phyloP scores from a whole-genome alignment of 1,140 invertebrate genomes.

The Macrosteles quadrilineatus region DNA sequence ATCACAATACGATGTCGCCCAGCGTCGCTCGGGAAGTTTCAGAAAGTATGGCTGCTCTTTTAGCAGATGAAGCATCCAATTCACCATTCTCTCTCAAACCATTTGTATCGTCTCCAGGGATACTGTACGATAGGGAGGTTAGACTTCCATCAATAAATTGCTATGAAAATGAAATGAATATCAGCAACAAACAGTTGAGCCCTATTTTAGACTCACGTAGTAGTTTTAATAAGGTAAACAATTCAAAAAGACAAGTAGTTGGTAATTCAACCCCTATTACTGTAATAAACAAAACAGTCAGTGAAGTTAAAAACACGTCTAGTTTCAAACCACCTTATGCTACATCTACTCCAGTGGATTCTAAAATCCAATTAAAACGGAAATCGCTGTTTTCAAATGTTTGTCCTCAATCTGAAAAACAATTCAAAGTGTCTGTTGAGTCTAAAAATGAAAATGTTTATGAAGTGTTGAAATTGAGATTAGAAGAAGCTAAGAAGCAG shows the following conservation, averaged over 20 bases:
- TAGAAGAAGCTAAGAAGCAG: slow-evolving; percentile 22
- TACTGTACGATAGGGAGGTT: slow-evolving; percentile 11
- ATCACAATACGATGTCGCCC: background rate
- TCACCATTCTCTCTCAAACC: slow-evolving; percentile 31
- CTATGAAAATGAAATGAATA: slow-evolving; percentile 16
- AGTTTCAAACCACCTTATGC: background rate
- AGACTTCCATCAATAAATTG: slow-evolving; percentile 25
- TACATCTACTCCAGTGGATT: slow-evolving; percentile 4
- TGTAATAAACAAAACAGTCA: no score
- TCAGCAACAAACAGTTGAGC: slow-evolving; percentile 18
- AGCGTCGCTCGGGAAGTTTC: slow-evolving; percentile 39
- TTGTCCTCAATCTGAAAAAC: background rate
- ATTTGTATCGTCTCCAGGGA: slow-evolving; percentile 36
- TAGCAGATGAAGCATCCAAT: slow-evolving; percentile 44
- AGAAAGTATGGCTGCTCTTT: slow-evolving; percentile 41
- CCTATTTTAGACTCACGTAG: slow-evolving; percentile 4
- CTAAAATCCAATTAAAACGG: background rate
- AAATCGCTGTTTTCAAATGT: background rate
- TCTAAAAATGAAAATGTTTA: background rate
- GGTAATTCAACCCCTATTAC: background rate
- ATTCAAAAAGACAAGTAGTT: background rate
- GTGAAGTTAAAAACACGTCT: background rate
- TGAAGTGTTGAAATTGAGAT: slow-evolving; percentile 14
- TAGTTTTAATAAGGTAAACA: background rate
- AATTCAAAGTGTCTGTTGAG: background rate